Conservation (phyloP, 2,113 vertebrate species). For the Melanerpes formicivorus region DNA sequence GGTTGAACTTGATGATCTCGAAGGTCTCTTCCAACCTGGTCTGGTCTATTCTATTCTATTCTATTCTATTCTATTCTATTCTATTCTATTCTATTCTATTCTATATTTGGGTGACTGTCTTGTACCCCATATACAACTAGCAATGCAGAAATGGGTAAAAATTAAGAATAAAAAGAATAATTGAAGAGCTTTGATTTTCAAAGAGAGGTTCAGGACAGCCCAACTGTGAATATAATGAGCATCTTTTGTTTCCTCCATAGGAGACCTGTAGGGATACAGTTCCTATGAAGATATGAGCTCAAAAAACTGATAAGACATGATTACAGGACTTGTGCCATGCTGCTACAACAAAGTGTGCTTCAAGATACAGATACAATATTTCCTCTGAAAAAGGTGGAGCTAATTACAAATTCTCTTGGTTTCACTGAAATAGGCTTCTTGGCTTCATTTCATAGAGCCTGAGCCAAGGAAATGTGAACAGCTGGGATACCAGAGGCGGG, state of each 20-base stretch:
- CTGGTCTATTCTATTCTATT: too few species aligned
- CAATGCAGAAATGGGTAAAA: background rate
- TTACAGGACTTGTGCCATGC: background rate
- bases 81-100: too few species aligned
- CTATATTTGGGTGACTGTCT: background rate
- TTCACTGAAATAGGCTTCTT: background rate
- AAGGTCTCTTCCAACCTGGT: too few species aligned
- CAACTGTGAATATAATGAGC: slow-evolving; percentile 15
- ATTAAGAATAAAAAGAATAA: background rate
- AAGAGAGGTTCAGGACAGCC: background rate
- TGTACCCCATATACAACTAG: background rate
- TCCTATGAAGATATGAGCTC: background rate
- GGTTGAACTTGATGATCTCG: too few species aligned
- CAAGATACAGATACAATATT: background rate
- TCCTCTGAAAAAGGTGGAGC: background rate
- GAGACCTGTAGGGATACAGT: background rate
- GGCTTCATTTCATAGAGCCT: background rate
- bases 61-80: too few species aligned
- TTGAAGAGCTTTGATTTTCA: slow-evolving; percentile 19
- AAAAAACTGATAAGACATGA: background rate
- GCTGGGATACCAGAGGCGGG: background rate
- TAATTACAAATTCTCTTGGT: slow-evolving; percentile 3
- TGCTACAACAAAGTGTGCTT: background rate
- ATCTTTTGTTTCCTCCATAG: slow-evolving; percentile 27
- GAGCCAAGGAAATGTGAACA: slow-evolving; percentile 25